Base-by-base conservation (phyloP, 1,140 invertebrate genomes). In the Notospermus geniculatus region DNA sequence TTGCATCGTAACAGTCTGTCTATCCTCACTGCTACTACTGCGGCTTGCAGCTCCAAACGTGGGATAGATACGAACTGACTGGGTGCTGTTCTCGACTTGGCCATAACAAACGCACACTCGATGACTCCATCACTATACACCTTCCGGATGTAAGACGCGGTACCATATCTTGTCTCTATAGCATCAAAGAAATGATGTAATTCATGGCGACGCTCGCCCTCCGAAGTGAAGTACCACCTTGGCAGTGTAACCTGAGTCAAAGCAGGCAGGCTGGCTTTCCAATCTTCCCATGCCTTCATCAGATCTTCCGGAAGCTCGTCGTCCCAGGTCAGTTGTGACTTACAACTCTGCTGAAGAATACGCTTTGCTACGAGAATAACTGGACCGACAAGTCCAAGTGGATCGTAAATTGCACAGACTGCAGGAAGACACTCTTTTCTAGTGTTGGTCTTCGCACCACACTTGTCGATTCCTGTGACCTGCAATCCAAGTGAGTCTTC, bases 111-210 rank as follows among this genome's bases (percentile, higher is more conserved):
- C 15, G 15, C 7, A 13, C 29, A 39, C 7, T 39, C 2, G 15
- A 41, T 30, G 2, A 5, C 13, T 19, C 36, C 56, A 57, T 57
- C 25, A 29, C 39, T 19, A 2, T 22, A 2, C 32, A 41, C 36
- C 19, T 41, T 25, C 2, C 56, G 56, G 5, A 57, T 2, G 23
- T 57, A 57, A 15, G 2, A 45, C 7, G 11, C 27, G 13, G 56
- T 41, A 9, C 56, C 56, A 27, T 57, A 57, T 43, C 56, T 30
- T 15, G 15, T 19, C 13, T 39, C 27, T 11, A 11, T 45, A 2
- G 56, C 56, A 25, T 57, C 46, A 9, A 9, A 9, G 22, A 57
- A 57, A 22, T 39, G 29, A 22, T 57, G 56, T 22, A 57, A 13
- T 30, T 41, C 15, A 13, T 5, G 4, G n/a, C 23, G 2, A 15